These are phyloP conservation scores for Rhinolophus ferrumequinum DNA, from an alignment of 2,113 vertebrate species.

Conservation along the genomic window DNA sequence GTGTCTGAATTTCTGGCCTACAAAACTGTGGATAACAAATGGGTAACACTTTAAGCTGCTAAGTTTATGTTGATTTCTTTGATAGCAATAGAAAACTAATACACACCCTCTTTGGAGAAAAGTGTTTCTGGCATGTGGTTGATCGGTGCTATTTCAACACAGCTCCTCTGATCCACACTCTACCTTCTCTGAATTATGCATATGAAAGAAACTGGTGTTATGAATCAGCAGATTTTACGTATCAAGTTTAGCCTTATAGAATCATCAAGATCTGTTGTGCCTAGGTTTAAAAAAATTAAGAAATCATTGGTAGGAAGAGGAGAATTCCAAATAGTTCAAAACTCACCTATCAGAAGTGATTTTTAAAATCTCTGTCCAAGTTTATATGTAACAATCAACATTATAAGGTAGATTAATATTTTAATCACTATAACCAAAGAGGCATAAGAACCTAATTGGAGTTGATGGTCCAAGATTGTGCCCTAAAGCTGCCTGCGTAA, in stretches of 20 bases:
- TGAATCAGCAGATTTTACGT: not conserved
- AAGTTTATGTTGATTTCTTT: not conserved
- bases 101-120: not conserved
- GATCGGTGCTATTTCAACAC: not conserved
- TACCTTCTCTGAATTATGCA: not conserved
- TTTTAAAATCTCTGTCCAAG: conserved; percentile 5
- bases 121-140: not conserved
- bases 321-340: not conserved
- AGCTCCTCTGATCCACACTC: not conserved
- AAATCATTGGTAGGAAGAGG: not conserved
- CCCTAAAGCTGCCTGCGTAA: not conserved
- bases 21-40: not conserved
- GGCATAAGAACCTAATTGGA: not conserved
- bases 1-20: not conserved
- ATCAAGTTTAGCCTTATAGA: not conserved
- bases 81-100: not conserved
- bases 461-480: not conserved
- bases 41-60: not conserved
- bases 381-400: not conserved
- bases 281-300: not conserved
- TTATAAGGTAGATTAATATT: conserved; percentile 40
- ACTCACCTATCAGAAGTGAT: not conserved
- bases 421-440: conserved; percentile 36
- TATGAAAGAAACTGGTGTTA: not conserved
- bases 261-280: not conserved